phyloP scores from a whole-genome alignment of 2,113 vertebrate species.

The Circaetus gallicus region DNA sequence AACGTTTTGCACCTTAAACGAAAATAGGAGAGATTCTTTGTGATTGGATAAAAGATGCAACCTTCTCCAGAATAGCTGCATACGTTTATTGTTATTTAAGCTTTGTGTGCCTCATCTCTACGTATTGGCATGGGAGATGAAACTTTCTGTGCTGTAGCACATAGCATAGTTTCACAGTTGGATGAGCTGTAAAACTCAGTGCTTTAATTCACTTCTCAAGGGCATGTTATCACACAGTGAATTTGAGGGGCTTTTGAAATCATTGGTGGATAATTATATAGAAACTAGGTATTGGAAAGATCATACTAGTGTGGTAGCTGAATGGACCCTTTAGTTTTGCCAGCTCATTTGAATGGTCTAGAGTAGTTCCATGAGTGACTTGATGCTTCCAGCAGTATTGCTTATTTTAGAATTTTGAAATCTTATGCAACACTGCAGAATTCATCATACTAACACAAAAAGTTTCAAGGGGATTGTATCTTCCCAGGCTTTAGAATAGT shows the following conservation, averaged over 20 bases:
- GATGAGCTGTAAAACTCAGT: not conserved
- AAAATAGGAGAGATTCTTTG: not conserved
- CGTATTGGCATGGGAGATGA: not conserved
- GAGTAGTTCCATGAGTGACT: not conserved
- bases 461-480: not conserved
- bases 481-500: not conserved
- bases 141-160: not conserved
- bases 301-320: not conserved
- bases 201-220: not conserved
- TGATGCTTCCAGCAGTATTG: not conserved
- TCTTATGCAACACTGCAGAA: rapidly evolving
- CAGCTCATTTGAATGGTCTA: not conserved
- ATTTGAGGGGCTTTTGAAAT: not conserved
- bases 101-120: not conserved
- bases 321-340: not conserved
- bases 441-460: not conserved
- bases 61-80: not conserved
- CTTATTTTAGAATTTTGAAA: not conserved
- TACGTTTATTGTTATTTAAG: not conserved
- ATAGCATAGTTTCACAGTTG: not conserved
- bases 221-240: not conserved
- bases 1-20: not conserved
- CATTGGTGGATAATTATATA: not conserved
- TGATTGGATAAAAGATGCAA: not conserved
- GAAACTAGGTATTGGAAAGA: not conserved